Evolutionary conservation across 2,113 vertebrate genomes (phyloP), one percentile per base, ranked within the genome.

Genomic region (Eptesicus fuscus): DNA sequence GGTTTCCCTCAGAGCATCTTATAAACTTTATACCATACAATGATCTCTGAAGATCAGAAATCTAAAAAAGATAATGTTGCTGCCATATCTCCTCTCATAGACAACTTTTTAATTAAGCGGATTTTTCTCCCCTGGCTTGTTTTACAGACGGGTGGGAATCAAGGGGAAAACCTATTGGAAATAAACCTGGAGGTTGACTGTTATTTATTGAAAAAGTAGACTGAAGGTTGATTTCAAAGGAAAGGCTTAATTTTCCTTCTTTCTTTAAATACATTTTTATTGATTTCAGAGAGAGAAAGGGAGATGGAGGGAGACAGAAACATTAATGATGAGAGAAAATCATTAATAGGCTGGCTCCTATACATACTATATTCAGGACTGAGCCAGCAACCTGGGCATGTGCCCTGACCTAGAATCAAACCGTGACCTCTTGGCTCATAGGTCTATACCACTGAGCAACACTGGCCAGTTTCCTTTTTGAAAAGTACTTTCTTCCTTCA

Each of bases 11-110:
- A 83, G 32, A 89, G 67, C 12, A 80, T 61, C 20, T 63, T 83
- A 51, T 1, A 23, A 83, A 71, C 16, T 87, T 88, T 71, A 80
- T 42, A 13, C 7, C 51, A 91, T 44, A 76, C 23, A 70, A 83
- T 84, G 92, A 92, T 84, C 67, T 84, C 18, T 85, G 53, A 78
- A 88, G 11, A 88, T 61, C 23, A 88, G 59, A 84, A 91, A 77
- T 85, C 4, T 74, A 59, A 78, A 96, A 71, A 44, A 9, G 7
- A 30, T 32, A 84, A 93, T n/a, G 12, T 16, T 71, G 10, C 25
- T 96, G 23, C 32, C 25, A 53, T 53, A n/a, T 69, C 22, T 74
- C 11, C 1, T 91, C 7, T 86, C 20, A 93, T 5, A 77, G 25
- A 16, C 12, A 76, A 69, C 40, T 78, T 96, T 91, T 91, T 76